A percentile compares a stretch with the other conserved stretches of the same genome.
phyloP scores from a whole-genome alignment of 2,797 vertebrate species.

The Cossypha niveicapilla region DNA sequence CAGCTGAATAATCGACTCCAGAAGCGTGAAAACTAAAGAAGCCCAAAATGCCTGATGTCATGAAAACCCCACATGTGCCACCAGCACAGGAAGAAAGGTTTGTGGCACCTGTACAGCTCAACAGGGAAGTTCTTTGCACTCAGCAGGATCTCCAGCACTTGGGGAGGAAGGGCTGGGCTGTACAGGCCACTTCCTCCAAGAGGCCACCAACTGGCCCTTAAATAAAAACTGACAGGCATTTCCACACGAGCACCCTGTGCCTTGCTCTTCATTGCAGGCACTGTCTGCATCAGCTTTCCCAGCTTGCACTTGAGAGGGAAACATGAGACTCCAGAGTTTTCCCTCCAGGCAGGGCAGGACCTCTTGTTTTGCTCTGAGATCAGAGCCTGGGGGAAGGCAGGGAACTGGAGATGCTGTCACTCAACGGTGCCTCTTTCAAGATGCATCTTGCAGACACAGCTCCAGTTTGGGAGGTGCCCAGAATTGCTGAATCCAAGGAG shows the following conservation, averaged over 20 bases:
- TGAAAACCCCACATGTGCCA: not conserved
- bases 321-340: not conserved
- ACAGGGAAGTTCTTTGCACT: not conserved
- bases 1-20: not conserved
- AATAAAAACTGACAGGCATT: not conserved
- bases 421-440: not conserved
- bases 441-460: not conserved
- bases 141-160: not conserved
- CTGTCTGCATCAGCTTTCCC: not conserved
- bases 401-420: not conserved
- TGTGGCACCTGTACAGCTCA: not conserved
- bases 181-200: not conserved
- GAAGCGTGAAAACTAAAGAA: not conserved
- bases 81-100: not conserved
- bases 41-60: not conserved
- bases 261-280: not conserved
- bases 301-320: not conserved
- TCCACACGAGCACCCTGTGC: accelerated
- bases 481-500: not conserved
- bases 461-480: not conserved
- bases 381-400: not conserved
- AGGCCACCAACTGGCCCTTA: not conserved
- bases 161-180: not conserved
- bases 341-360: not conserved
- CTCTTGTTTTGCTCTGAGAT: not conserved